Evolutionary conservation across 2,888 invertebrate species (phyloP), one percentile per base, ranked within the genome.

Genomic region (Halictus ligatus): DNA sequence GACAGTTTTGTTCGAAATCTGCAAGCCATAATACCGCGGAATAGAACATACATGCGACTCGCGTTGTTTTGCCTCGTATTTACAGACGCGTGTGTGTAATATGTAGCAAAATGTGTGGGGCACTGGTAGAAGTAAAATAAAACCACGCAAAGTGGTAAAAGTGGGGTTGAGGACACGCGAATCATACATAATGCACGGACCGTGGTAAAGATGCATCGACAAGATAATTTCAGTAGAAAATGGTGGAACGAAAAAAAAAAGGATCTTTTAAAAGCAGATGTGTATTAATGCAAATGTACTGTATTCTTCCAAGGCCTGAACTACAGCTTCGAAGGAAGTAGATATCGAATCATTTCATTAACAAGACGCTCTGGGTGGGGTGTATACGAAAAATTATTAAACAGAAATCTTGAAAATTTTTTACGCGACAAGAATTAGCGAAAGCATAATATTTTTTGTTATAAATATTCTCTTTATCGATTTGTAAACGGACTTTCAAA

Each of bases 131-230:
- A 81, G 67, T 78, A 82, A 82, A 90, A 86, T 76, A 83, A 83
- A 81, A 85, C 78, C 84, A 85, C 79, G 85, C 75, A 71, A 83
- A 76, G 84, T 72, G 67, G 87, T 82, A 89, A 91, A 89, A 86
- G 91, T 88, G 87, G 91, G 87, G 91, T 81, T 90, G 89, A 90
- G 88, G 92, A 93, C 95, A 95, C 94, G 95, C 95, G 94, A 94
- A 92, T 92, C 91, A 94, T 94, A 93, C 94, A 94, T 95, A 94
- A 95, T 94, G 94, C 93, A 94, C 92, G 88, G 92, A 89, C 88
- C 90, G 91, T 90, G 88, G 87, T 86, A 75, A 89, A 94, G 95
- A 95, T 95, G 93, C 92, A 91, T 89, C 92, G 88, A 89, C 89
- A 88, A 94, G 95, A 95, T 95, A 94, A 94, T 91, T 93, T 89